These are phyloP conservation scores for Astreopora myriophthalma DNA, from an alignment of 64 coral and sea anemone species.

Conservation along the genomic window DNA sequence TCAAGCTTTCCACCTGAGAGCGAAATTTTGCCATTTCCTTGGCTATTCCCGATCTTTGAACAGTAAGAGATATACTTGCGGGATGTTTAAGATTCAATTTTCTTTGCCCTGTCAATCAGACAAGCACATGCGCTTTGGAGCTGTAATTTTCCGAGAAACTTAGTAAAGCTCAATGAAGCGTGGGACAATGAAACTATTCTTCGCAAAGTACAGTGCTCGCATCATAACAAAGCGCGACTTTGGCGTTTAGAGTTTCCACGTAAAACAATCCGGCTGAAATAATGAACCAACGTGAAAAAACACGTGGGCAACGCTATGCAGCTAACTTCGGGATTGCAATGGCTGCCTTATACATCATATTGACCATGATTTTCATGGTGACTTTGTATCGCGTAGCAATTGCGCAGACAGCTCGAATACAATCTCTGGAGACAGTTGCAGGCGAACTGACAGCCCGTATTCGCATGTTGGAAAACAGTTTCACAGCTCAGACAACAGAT, in stretches of 20 bases:
- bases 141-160: slow-evolving; percentile 56
- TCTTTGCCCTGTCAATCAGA: slow-evolving; percentile 21
- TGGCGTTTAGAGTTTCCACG: slow-evolving; percentile 9
- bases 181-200: slow-evolving; percentile 14
- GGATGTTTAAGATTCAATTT: not conserved
- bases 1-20: not conserved
- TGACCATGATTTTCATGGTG: slow-evolving; percentile 31
- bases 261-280: not conserved
- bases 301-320: not conserved
- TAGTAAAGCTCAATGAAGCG: slow-evolving; percentile 61
- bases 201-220: not conserved
- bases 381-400: slow-evolving; percentile 19
- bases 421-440: slow-evolving; percentile 35
- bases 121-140: slow-evolving; percentile 43
- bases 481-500: slow-evolving; percentile 11
- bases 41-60: not conserved
- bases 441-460: slow-evolving; percentile 19
- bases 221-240: not conserved
- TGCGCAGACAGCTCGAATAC: slow-evolving; percentile 42
- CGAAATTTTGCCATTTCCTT: not conserved
- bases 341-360: slow-evolving; percentile 25
- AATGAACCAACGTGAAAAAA: not conserved
- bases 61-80: not conserved
- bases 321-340: not conserved
- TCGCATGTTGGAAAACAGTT: slow-evolving; percentile 40